Evolutionary conservation across 2,888 invertebrate species (phyloP).

Genomic region (Tipula vernalis): DNA sequence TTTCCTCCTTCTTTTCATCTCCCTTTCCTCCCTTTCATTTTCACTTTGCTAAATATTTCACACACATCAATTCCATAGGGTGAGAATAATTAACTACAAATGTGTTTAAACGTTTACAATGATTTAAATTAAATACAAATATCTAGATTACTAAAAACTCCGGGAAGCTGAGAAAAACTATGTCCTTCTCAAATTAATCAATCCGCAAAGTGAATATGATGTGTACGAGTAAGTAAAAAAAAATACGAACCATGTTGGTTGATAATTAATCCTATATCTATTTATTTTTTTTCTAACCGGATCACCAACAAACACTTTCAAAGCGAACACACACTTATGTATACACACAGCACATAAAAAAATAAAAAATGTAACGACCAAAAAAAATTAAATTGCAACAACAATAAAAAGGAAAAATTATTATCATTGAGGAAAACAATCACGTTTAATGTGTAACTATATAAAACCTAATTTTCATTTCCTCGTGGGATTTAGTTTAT

Average conservation of each 20-base stretch:
- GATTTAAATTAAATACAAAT: too few species aligned
- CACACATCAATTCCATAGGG: too few species aligned
- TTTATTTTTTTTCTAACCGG: neutral
- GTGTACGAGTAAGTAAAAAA: too few species aligned
- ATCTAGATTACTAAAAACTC: too few species aligned
- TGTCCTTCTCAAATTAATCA: too few species aligned
- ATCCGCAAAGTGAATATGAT: too few species aligned
- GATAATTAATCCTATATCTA: neutral
- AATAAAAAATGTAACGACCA: neutral
- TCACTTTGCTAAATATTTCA: too few species aligned
- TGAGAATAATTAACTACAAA: neutral
- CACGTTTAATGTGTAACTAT: slow-evolving; percentile 20
- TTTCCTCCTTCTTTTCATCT: too few species aligned
- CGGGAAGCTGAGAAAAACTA: too few species aligned
- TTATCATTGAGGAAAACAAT: slow-evolving; percentile 16
- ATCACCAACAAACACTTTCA: neutral
- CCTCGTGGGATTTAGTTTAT: slow-evolving; percentile 18
- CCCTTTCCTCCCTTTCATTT: too few species aligned
- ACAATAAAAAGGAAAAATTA: slow-evolving; percentile 12
- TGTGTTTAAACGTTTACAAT: too few species aligned
- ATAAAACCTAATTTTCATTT: slow-evolving; percentile 20
- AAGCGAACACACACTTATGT: neutral
- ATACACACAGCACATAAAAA: neutral
- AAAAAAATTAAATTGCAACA: neutral
- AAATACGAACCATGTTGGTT: neutral